A percentile compares a stretch with the other conserved stretches of the same genome.
Evolutionary conservation across 2,888 invertebrate species (phyloP).

Genomic region (Drosophila parthenogenetica): DNA sequence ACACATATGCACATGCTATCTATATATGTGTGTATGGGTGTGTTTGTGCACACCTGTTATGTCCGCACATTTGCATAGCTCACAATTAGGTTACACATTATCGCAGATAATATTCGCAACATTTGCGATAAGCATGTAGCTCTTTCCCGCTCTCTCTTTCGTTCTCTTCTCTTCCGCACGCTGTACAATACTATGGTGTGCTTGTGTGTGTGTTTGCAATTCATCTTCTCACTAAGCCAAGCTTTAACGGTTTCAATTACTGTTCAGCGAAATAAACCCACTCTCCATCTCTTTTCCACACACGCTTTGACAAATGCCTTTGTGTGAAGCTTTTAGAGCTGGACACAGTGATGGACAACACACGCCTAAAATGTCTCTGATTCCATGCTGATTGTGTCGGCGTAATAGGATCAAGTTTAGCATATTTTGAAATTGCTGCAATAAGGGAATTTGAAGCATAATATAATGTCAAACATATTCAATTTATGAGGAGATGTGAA

Average conservation of each 20-base stretch:
- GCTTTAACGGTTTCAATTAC: conserved; percentile 75
- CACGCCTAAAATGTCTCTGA: background rate
- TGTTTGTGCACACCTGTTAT: conserved; percentile 29
- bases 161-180: conserved; percentile 29
- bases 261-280: conserved; percentile 31
- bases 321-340: conserved; percentile 59
- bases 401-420: background rate
- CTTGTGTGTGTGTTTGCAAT: conserved; percentile 40
- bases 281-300: background rate
- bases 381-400: background rate
- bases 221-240: conserved; percentile 46
- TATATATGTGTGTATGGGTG: too few relatives aligned
- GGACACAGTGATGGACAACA: conserved; percentile 22
- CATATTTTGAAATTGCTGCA: background rate
- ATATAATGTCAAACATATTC: background rate
- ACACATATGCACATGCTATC: conserved; percentile 15
- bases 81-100: conserved; percentile 76
- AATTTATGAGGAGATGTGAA: background rate
- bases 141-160: conserved; percentile 6
- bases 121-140: conserved; percentile 65
- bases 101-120: conserved; percentile 74
- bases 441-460: background rate
- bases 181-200: conserved; percentile 24
- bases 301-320: conserved; percentile 28
- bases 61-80: conserved; percentile 69